Evolutionary conservation across 2,797 vertebrate genomes (phyloP).

Genomic region (Scomberomorus guttatus): DNA sequence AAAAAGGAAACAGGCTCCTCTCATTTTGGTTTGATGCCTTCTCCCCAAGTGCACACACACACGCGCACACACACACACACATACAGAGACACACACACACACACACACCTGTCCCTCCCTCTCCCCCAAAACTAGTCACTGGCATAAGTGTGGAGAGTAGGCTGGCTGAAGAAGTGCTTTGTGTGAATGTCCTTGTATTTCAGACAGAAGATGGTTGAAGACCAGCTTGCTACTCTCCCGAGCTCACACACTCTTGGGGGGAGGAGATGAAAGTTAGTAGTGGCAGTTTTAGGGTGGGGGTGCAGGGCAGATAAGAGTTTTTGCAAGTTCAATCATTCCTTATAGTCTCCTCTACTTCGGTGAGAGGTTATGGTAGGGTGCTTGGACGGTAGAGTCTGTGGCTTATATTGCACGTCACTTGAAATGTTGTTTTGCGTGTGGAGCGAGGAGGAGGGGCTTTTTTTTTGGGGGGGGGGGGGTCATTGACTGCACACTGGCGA

Average conservation of each 20-base stretch:
- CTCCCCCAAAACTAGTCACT: conserved; percentile 68
- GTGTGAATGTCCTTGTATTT: conserved; percentile 64
- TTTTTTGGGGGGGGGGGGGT: background rate
- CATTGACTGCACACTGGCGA: conserved; percentile 38
- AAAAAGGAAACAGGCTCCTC: conserved; percentile 68
- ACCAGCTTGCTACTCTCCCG: conserved; percentile 75
- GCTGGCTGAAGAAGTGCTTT: conserved; percentile 82
- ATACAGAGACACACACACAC: background rate
- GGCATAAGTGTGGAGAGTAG: conserved; percentile 67
- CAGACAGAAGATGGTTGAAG: conserved; percentile 68
- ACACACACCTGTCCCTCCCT: conserved; percentile 29
- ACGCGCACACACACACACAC: background rate
- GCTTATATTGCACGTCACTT: conserved; percentile 87
- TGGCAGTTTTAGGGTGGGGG: conserved; percentile 43
- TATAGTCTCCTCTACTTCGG: conserved; percentile 58
- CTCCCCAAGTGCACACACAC: conserved; percentile 31
- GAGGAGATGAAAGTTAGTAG: conserved; percentile 53
- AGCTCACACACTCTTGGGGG: conserved; percentile 59
- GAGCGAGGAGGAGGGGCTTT: conserved; percentile 30
- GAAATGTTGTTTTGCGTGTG: conserved; percentile 74
- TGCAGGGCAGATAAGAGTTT: conserved; percentile 58
- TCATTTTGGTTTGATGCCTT: conserved; percentile 86
- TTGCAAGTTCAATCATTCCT: conserved; percentile 69
- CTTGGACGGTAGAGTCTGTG: conserved; percentile 86
- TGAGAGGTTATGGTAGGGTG: conserved; percentile 55